Conservation (phyloP, 1,140 invertebrate species). For the Sarcophaga peregrina region DNA sequence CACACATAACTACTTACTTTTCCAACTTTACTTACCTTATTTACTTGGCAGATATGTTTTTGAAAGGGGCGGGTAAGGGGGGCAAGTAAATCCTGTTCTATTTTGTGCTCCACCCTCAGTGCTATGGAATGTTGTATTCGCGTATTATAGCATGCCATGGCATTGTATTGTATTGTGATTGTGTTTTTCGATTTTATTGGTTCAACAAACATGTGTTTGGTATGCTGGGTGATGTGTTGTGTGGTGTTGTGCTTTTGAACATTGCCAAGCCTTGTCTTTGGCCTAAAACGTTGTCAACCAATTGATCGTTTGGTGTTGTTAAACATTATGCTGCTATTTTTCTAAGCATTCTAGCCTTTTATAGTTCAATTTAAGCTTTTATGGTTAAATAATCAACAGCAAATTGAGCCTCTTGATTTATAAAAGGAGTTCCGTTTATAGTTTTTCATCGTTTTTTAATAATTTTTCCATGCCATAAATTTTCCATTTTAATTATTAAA, state of each 20-base stretch:
- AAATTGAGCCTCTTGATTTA: neutral
- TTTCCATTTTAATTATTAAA: too few relatives aligned
- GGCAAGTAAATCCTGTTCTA: neutral
- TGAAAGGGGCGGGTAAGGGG: too few relatives aligned
- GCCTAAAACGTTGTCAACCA: neutral
- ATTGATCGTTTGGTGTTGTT: neutral
- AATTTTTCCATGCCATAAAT: too few relatives aligned
- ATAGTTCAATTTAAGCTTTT: neutral
- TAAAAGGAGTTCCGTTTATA: neutral
- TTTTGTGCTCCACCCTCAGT: conserved; percentile 20
- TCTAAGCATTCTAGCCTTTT: neutral
- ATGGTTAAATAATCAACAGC: conserved; percentile 2
- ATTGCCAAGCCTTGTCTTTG: neutral
- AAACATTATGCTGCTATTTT: neutral
- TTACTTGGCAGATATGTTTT: too few relatives aligned
- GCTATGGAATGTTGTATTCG: neutral
- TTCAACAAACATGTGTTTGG: neutral
- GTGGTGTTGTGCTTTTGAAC: neutral
- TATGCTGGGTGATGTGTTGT: neutral
- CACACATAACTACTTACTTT: too few relatives aligned
- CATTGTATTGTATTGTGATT: neutral
- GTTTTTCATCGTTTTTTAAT: too few relatives aligned
- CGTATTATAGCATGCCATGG: too few relatives aligned
- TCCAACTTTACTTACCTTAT: too few relatives aligned
- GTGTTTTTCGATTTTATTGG: conserved; percentile 10